phyloP scores from a whole-genome alignment of 2,113 vertebrate species.

The Apeltes quadracus region DNA sequence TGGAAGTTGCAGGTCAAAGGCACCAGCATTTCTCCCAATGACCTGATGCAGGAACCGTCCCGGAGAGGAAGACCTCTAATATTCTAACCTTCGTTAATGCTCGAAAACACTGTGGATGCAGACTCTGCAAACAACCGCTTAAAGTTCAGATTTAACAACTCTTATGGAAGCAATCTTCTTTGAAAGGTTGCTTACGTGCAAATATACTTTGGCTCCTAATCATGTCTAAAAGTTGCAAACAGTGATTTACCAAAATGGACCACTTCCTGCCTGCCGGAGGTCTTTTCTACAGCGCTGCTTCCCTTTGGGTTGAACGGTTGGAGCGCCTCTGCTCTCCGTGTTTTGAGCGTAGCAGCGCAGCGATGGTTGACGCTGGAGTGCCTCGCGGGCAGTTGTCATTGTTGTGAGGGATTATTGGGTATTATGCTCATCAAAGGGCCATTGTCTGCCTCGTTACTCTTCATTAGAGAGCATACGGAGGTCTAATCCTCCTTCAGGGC shows the following conservation, averaged over 20 bases:
- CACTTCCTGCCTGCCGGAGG: neutral
- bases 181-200: neutral
- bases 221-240: too few relatives aligned
- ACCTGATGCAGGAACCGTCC: neutral
- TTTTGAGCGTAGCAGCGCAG: neutral
- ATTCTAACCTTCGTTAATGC: neutral
- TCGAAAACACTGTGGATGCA: neutral
- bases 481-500: slow-evolving; percentile 60
- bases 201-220: neutral
- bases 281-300: neutral
- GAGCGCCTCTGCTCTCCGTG: slow-evolving; percentile 24
- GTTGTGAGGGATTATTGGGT: slow-evolving; percentile 56
- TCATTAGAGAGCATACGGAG: slow-evolving; percentile 58
- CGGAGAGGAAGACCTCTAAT: neutral
- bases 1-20: neutral
- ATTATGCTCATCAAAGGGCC: slow-evolving; percentile 44
- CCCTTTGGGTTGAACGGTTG: slow-evolving; percentile 9
- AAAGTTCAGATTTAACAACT: too few relatives aligned
- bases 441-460: slow-evolving; percentile 39
- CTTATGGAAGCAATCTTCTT: neutral
- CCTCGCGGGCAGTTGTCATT: slow-evolving; percentile 26
- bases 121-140: neutral
- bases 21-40: neutral
- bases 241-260: neutral
- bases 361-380: slow-evolving; percentile 9